Evolutionary conservation across 2,113 vertebrate genomes (phyloP), one percentile per base, ranked within the genome.

Genomic region (Saccopteryx leptura): DNA sequence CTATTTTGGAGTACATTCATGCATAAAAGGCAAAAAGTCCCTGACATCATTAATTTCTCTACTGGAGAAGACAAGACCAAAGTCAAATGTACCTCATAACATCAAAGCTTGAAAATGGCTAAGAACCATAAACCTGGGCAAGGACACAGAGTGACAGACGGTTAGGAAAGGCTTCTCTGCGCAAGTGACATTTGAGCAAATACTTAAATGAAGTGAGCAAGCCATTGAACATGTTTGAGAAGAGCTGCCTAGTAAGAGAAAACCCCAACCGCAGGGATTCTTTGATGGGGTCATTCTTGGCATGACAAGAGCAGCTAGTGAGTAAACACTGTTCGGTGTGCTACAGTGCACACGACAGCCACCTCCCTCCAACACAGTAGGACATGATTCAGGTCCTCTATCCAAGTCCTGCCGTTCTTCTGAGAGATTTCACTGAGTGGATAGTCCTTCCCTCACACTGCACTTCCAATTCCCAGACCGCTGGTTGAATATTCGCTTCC

Each of bases 21-120:
- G 56, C 83, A 63, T 33, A 71, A 87, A 86, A 92, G 23, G 21
- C 58, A 97, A 24, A 71, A 65, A 13, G 50, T 79, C 68, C 10
- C 33, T 65, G 28, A 90, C 14, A 58, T 75, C 13, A 76, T 0
- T 68, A 46, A 48, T 89, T 68, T 68, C 87, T 93, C 17, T 52
- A 48, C 33, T 60, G 26, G 46, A 75, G 46, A 75, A 80, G 21
- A 94, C 13, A 65, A 76, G 58, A 61, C 54, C 48, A 79, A 74
- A 56, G 39, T 39, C 10, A 94, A 72, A 33, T 72, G 31, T 2
- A 68, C 9, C 4, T 14, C 1, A 79, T 7, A 82, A 48, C 4
- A 66, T 68, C 14, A 17, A 31, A 48, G 17, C 11, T 39, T 17
- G 4, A 88, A 28, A 68, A 93, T 61, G 39, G 2, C 17, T 46